Evolutionary conservation across 2,888 invertebrate genomes (phyloP), one percentile per base, ranked within the genome.

Genomic region (Agriopis marginaria): DNA sequence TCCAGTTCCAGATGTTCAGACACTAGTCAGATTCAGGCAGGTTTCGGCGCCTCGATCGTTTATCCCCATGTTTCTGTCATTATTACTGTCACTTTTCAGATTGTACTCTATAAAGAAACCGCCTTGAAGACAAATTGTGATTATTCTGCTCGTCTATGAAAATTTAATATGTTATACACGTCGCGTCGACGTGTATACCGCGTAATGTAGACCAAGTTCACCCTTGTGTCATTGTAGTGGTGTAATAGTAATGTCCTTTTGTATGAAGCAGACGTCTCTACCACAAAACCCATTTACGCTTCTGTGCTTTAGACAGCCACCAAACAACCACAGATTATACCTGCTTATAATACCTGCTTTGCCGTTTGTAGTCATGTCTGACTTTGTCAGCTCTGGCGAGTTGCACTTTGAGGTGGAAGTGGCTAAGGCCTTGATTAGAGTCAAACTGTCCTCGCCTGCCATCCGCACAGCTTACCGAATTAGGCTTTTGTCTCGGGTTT

Each of bases 371-470:
- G 56, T 58, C 45, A 58, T 56, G 58, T 53, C 58, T 58, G 67
- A 63, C 39, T 58, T 58, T 32, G 45, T 39, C 17, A 50, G 67
- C 45, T 60, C 61, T 23, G 8, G 54, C 54, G 44, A 60, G 45
- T 61, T 8, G 42, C 32, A 58, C 58, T 70, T 70, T 53, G 65
- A 50, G 56, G 61, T 61, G 55, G 58, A 60, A 45, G 65, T 49
- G 39, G 49, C 45, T 58, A 56, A 61, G 40, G 61, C 42, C 53
- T 49, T 70, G 70, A 70, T 70, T 70, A 60, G 70, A 70, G 59
- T 66, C 65, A 17, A 17, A 42, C 64, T 70, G 66, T 59, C 58
- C 62, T 50, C 47, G 59, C 9, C 68, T 42, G 49, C 32, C 51
- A 39, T 45, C 64, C 51, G 61, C 54, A 64, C 61, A 47, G 56